Evolutionary conservation across 2,113 vertebrate genomes (phyloP), one percentile per base, ranked within the genome.

Genomic region (Pangasianodon hypophthalmus): DNA sequence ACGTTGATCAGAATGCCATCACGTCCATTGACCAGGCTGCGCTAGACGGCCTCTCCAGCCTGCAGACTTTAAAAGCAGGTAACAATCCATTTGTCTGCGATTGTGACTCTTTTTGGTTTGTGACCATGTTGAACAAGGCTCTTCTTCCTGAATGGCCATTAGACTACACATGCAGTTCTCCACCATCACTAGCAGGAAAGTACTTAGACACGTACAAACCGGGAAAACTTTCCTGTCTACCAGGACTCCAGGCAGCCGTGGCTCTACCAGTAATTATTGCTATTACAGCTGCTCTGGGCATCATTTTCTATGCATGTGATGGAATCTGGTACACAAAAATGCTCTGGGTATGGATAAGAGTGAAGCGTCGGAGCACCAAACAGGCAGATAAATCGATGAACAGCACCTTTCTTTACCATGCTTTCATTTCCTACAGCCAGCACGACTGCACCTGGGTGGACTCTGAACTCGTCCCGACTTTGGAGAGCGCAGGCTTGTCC

Each of bases 371-470:
- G 88, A 85, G 91, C 67, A 80, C 89, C 79, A 94, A 92, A 60
- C 87, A 41, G 46, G 90, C 90, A 4, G 87, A 92, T 60, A 77
- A 88, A 87, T 62, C 94, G 58, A 84, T 86, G n/a, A 92, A 93
- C 0, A 67, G 29, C 9, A 91, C 89, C 0, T 95, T 94, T 82
- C 50, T 3, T 29, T 95, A 95, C 88, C 93, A 96, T 44, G 94
- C 93, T 0, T 96, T 96, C 69, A 93, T 96, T 90, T 96, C 95
- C 64, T 96, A 96, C 92, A 96, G 95, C 88, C 93, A 95, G 13
- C 86, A 92, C 6, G 95, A 96, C 83, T 90, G 90, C 1, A 54
- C 16, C 37, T 96, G 95, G 94, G 95, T 95, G 41, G 89, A 90
- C 62, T 86, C 87, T 41, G 87, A 93, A 62, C 92, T 96, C 64